These are phyloP conservation scores for Gulo gulo DNA, from an alignment of 2,113 vertebrate species.

Conservation along the genomic window DNA sequence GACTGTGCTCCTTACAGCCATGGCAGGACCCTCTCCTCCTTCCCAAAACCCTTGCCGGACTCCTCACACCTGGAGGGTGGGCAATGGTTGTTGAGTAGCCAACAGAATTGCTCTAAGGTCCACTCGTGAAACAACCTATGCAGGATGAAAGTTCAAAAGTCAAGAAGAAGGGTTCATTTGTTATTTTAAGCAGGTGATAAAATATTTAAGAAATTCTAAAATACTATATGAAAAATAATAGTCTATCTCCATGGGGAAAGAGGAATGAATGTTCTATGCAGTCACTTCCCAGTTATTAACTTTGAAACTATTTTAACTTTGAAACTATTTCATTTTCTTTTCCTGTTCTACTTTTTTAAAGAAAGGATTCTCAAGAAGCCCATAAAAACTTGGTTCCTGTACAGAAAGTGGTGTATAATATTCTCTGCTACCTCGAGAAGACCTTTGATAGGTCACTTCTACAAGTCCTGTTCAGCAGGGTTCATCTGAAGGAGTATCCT, in stretches of 20 bases:
- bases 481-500: constrained; percentile 36
- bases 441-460: neutral
- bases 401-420: neutral
- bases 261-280: neutral
- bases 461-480: neutral
- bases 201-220: neutral
- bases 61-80: neutral
- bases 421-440: neutral
- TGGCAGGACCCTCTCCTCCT: neutral
- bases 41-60: neutral
- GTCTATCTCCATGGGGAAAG: neutral
- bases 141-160: neutral
- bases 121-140: too few relatives aligned
- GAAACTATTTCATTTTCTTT: neutral
- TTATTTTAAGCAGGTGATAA: neutral
- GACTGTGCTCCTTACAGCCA: neutral
- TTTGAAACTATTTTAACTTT: neutral
- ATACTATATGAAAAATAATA: neutral
- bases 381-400: neutral
- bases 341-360: neutral
- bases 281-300: neutral
- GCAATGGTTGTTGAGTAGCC: neutral
- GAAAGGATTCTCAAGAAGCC: constrained; percentile 18
- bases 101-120: neutral
- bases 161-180: neutral